Evolutionary conservation across 2,113 vertebrate species (phyloP), one percentile per base, ranked within the genome.

Genomic region (Formicarius rufipectus): DNA sequence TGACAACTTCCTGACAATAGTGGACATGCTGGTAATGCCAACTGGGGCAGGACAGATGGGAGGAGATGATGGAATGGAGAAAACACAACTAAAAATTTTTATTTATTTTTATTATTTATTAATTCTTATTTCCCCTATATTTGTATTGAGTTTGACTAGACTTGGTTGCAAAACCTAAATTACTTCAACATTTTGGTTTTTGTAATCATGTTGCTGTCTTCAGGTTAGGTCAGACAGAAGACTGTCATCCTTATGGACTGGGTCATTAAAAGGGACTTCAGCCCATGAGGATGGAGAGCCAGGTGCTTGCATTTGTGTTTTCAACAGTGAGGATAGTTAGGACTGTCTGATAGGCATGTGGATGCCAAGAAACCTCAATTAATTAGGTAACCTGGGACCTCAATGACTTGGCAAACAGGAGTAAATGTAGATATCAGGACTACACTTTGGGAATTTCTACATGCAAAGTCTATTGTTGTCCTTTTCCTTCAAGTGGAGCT

Each of bases 221-320:
- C 40, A 79, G 39, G 6, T 16, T 37, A 50, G 24, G 14, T 72
- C 40, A 62, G 58, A 31, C 0, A 60, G 31, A 58, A 62, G 6
- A 9, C 5, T 52, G 21, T 56, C 40, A 74, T 28, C 33, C 11
- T 91, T 39, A 18, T 5, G 2, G 19, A 28, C 22, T 37, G 31
- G 37, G 27, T 23, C 1, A 2, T 64, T 28, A 37, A 14, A 85
- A 68, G 23, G 33, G 3, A 33, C 14, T 63, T 79, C 9, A 12
- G 1, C 4, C 30, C 2, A 0, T 4, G 14, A 33, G 7, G 22
- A 7, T 12, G 22, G 10, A n/a, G 30, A 3, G 6, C 39, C 4
- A 13, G 18, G 15, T 69, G 42, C 49, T 73, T 14, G 21, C 5
- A 25, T 55, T 35, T 72, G 20, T 52, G 15, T 87, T 87, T 84